Conservation (phyloP, 2,113 vertebrate genomes). For the Syrmaticus mikado region DNA sequence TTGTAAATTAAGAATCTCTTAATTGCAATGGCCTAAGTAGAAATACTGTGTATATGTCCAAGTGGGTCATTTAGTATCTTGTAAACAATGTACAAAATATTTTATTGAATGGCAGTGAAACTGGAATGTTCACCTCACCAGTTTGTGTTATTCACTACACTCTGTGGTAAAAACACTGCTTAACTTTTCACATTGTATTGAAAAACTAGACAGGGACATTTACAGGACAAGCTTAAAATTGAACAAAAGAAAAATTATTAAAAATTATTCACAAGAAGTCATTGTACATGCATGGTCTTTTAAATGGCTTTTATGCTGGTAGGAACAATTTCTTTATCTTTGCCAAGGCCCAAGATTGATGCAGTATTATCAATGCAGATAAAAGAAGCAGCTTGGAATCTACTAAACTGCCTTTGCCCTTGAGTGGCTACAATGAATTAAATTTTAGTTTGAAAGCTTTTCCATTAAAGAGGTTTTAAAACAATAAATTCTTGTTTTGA, state of each 20-base stretch:
- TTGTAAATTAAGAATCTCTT: background rate
- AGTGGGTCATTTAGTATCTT: background rate
- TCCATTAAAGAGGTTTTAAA: background rate
- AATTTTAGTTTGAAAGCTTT: constrained; percentile 12
- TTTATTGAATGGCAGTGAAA: background rate
- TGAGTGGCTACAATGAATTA: background rate
- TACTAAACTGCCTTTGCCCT: background rate
- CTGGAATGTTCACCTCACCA: background rate
- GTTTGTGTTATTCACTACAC: background rate
- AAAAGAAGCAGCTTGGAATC: background rate
- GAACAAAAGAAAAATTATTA: background rate
- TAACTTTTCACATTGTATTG: background rate
- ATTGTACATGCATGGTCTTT: background rate
- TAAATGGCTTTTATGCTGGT: background rate
- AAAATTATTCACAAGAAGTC: background rate
- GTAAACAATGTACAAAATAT: background rate
- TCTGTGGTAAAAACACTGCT: background rate
- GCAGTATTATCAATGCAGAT: background rate
- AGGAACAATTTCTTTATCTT: background rate
- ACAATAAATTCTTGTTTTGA: background rate
- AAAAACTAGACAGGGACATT: background rate
- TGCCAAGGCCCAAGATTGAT: background rate
- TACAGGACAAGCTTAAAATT: background rate
- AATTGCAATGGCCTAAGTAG: background rate
- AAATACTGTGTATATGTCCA: background rate